Conservation (phyloP, 1,140 invertebrate species). For the Neoseiulus cucumeris region DNA sequence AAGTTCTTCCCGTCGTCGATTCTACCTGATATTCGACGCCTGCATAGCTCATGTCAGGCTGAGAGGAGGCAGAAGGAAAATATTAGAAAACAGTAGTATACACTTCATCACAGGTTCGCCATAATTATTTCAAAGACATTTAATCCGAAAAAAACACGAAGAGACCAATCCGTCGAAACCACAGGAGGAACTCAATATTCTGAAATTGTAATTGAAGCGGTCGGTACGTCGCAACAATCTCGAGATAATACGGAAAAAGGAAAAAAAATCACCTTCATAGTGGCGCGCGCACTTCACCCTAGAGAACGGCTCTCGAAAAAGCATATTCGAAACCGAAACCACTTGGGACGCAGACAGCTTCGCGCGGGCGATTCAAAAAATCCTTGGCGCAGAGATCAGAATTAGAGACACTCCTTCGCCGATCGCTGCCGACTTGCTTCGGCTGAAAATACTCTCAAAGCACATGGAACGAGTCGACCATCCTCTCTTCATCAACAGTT, state of each 20-base stretch:
- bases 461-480: too few species aligned
- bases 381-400: too few species aligned
- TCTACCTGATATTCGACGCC: conserved; percentile 95
- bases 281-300: background rate
- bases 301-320: background rate
- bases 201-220: background rate
- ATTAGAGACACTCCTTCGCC: too few species aligned
- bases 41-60: conserved; percentile 95
- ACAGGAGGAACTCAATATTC: background rate
- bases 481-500: too few species aligned
- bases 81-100: background rate
- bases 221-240: background rate
- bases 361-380: background rate
- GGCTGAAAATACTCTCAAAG: too few species aligned
- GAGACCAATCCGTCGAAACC: background rate
- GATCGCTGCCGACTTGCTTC: too few species aligned
- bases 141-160: background rate
- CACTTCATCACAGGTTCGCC: too few species aligned
- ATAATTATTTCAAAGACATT: background rate
- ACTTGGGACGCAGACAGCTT: background rate
- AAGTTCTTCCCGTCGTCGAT: conserved; percentile 90
- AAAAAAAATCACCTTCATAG: conserved; percentile 4
- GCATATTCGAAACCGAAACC: background rate
- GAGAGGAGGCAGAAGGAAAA: conserved; percentile 30
- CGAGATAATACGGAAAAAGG: too few species aligned